Conservation (phyloP, 92 coral and sea anemone genomes). For the Actinernus sp. region DNA sequence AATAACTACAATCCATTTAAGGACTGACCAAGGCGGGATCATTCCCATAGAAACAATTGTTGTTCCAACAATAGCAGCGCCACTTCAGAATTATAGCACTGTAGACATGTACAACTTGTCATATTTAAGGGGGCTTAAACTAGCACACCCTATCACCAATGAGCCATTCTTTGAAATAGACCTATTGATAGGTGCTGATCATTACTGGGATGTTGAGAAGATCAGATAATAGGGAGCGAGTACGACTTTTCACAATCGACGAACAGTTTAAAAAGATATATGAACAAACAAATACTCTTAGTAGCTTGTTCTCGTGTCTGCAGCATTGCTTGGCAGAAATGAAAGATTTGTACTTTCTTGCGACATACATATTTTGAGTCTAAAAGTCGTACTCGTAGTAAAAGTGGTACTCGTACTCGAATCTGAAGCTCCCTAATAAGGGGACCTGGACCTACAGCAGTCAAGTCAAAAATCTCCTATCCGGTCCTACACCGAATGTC, state of each 20-base stretch:
- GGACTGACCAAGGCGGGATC: conserved; percentile 27
- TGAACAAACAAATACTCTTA: no score
- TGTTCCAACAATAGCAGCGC: conserved; percentile 41
- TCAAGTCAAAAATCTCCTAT: conserved; percentile 34
- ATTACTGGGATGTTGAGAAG: conserved; percentile 42
- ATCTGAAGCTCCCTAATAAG: no score
- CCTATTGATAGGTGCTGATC: conserved; percentile 46
- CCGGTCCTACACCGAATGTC: background rate
- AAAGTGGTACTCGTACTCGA: no score
- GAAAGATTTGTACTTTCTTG: no score
- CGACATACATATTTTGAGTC: no score
- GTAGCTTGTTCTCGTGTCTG: no score
- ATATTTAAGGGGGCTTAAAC: conserved; percentile 27
- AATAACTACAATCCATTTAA: conserved; percentile 19
- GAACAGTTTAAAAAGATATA: no score
- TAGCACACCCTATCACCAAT: conserved; percentile 42
- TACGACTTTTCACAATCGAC: no score
- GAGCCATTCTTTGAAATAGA: conserved; percentile 34
- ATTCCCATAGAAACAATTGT: conserved; percentile 41
- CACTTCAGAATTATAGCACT: conserved; percentile 9
- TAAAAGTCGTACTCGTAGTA: no score
- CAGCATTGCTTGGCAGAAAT: no score
- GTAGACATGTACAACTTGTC: conserved; percentile 14
- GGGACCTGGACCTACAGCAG: conserved; percentile 23
- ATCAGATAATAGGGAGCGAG: conserved; percentile 26